Percentiles rank a stretch among this genome's conserved stretches.
Conservation (phyloP, 2,797 vertebrate species). For the Denticeps clupeoides region DNA sequence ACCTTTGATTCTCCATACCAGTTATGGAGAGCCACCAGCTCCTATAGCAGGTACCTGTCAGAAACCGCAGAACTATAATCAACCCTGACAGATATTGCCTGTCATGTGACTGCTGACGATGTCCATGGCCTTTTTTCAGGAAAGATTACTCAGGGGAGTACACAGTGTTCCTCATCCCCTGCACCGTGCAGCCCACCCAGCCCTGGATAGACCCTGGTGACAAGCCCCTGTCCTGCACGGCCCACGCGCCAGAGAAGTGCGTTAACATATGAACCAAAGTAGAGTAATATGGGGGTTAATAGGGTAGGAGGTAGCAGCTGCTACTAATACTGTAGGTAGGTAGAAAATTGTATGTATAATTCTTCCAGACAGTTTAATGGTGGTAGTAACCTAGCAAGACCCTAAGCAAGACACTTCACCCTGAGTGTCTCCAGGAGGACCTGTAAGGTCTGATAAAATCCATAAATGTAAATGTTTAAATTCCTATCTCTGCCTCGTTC, state of each 20-base stretch:
- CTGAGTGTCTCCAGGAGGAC: too few species aligned
- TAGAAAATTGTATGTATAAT: too few species aligned
- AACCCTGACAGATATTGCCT: too few species aligned
- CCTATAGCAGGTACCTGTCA: conserved; percentile 78
- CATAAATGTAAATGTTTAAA: too few species aligned
- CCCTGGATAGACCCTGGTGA: conserved; percentile 85
- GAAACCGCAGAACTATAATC: neutral
- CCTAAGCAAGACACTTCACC: too few species aligned
- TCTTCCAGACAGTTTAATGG: too few species aligned
- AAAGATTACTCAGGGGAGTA: conserved; percentile 98
- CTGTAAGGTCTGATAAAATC: too few species aligned
- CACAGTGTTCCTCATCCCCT: conserved; percentile 83
- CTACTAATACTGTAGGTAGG: too few species aligned
- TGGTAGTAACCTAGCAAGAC: too few species aligned
- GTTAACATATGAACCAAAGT: conserved; percentile 2
- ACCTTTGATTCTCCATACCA: conserved; percentile 94
- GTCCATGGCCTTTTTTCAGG: conserved; percentile 42
- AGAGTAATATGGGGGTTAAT: too few species aligned
- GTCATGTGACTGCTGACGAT: neutral
- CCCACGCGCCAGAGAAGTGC: conserved; percentile 87
- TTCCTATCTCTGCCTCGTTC: conserved; percentile 1
- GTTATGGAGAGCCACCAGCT: conserved; percentile 93
- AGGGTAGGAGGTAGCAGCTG: too few species aligned
- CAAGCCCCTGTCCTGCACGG: conserved; percentile 87
- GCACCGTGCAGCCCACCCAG: conserved; percentile 92